Evolutionary conservation across 2,888 invertebrate genomes (phyloP), one percentile per base, ranked within the genome.

Genomic region (Dioctria linearis): DNA sequence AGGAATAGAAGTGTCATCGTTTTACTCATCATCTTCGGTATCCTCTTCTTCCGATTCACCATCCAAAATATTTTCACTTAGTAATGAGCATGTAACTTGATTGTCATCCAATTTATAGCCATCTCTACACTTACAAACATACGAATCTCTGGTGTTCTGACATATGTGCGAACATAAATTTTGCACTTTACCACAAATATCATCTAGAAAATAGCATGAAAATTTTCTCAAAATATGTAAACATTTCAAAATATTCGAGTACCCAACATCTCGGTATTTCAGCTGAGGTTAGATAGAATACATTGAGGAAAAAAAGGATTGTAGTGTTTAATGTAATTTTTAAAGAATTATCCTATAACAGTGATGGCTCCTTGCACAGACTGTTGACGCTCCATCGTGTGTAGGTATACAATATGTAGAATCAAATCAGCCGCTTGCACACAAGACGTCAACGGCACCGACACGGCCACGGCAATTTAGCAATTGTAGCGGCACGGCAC

Each of bases 51-150:
- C 67, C 0, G 54, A 61, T 6, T 49, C 61, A 6, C 9, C 42
- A 9, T 49, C 6, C 3, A 37, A 2, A 13, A 42, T 8, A 39
- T 63, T 13, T 6, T 43, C 8, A 39, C 37, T 37, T 25, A 84
- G 81, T 63, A 82, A 83, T 3, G 86, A 86, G 81, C 91, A 91
- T 0, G 91, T 90, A 37, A 90, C 90, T 57, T 90, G 90, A 85
- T 92, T 92, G 0, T 89, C 87, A 86, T 88, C 88, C 13, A 91
- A 85, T 3, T 86, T 85, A 83, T 87, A 91, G 0, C 91, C 91
- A 2, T 87, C 83, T n/a, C 87, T 85, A 82, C 91, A 91, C 79
- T 88, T 88, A 83, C 91, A 91, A 11, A 86, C 84, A 83, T 90
- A 91, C 0, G 92, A 92, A n/a, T 91, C 91, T 2, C 89, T 90